A percentile compares a stretch with the other conserved stretches of the same genome.
Conservation (phyloP, 2,888 invertebrate species). For the Oxytorus armatus region DNA sequence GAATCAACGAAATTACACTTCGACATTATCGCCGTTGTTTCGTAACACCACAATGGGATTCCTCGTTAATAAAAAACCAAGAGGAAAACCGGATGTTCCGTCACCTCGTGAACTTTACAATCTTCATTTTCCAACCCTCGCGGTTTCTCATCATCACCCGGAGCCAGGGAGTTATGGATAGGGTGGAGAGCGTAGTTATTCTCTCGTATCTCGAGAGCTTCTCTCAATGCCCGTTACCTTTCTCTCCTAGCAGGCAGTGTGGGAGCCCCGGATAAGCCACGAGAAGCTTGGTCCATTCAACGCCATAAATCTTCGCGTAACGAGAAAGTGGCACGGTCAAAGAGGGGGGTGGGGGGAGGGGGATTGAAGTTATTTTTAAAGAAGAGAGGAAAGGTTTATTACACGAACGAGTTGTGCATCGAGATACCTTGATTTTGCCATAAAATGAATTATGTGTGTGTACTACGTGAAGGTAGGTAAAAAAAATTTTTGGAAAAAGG, state of each 20-base stretch:
- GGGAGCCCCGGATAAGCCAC: conserved; percentile 54
- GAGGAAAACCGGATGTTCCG: conserved; percentile 14
- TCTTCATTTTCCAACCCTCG: conserved; percentile 54
- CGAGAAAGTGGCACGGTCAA: conserved; percentile 45
- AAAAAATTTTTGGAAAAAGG: too few species aligned
- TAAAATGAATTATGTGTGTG: background rate
- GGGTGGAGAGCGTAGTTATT: conserved; percentile 31
- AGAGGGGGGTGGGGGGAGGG: background rate
- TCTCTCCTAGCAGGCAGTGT: conserved; percentile 35
- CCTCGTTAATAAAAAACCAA: conserved; percentile 1
- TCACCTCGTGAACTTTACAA: conserved; percentile 29
- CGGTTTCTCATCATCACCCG: background rate
- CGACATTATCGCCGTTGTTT: background rate
- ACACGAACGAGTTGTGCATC: conserved; percentile 42
- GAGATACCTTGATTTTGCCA: background rate
- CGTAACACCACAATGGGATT: too few species aligned
- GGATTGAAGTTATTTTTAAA: conserved; percentile 34
- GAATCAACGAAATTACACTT: conserved; percentile 43
- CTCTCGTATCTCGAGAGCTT: conserved; percentile 34
- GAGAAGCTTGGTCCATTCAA: conserved; percentile 38
- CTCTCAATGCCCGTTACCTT: conserved; percentile 24
- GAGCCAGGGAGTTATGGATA: conserved; percentile 7
- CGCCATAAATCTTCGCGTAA: conserved; percentile 58
- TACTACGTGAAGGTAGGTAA: background rate
- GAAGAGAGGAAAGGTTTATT: conserved; percentile 37